Evolutionary conservation across 2,888 invertebrate species (phyloP).

Genomic region (Temnothorax ravouxi): DNA sequence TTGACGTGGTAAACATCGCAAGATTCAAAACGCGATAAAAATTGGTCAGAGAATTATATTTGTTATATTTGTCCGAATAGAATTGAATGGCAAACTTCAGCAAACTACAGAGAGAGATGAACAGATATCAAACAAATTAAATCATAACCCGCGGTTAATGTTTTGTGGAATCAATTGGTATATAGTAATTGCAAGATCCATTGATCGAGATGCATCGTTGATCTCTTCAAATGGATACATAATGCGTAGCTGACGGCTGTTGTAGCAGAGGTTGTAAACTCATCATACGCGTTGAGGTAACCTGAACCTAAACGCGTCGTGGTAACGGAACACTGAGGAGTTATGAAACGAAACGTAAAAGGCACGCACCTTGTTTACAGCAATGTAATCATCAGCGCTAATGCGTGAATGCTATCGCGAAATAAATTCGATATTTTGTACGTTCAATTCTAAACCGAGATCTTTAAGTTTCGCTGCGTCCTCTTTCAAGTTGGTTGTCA

Average conservation of each 20-base stretch:
- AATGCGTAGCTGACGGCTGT: slow-evolving; percentile 11
- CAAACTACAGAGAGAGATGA: background rate
- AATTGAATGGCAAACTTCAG: background rate
- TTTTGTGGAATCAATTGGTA: slow-evolving; percentile 49
- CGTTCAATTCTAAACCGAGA: background rate
- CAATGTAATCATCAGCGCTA: slow-evolving; percentile 26
- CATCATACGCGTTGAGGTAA: background rate
- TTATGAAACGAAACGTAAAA: slow-evolving; percentile 55
- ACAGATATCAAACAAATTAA: background rate
- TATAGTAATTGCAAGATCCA: slow-evolving; percentile 12
- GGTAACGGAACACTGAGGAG: slow-evolving; percentile 31
- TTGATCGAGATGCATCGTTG: slow-evolving; percentile 43
- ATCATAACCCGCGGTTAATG: background rate
- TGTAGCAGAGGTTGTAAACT: slow-evolving; percentile 49
- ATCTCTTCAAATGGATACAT: slow-evolving; percentile 25
- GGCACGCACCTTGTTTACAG: slow-evolving; percentile 8
- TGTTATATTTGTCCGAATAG: background rate
- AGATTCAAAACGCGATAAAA: slow-evolving; percentile 15
- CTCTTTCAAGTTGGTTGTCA: background rate
- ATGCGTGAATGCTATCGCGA: slow-evolving; percentile 6
- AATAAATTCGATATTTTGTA: slow-evolving; percentile 6
- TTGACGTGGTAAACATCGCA: slow-evolving; percentile 50
- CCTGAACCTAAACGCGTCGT: background rate
- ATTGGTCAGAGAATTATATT: slow-evolving; percentile 55
- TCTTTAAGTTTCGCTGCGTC: background rate